phyloP scores from a whole-genome alignment of 2,888 invertebrate genomes.

The Megalurothrips usitatus region DNA sequence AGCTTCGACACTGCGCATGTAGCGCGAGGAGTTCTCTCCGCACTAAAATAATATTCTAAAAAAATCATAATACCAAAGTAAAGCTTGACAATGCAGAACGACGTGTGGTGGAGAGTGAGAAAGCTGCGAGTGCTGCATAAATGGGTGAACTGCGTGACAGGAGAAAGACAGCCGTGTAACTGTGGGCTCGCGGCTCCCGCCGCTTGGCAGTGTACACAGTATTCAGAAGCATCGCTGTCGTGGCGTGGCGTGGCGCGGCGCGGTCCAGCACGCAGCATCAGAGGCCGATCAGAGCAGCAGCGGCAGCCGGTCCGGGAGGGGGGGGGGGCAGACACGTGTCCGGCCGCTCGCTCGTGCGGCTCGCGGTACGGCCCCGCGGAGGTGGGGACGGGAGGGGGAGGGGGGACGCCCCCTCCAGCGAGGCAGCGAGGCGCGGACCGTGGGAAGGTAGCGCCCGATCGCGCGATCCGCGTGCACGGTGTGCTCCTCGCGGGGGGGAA shows the following conservation, averaged over 20 bases:
- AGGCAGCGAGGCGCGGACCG: not conserved
- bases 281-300: not conserved
- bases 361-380: constrained; percentile 14
- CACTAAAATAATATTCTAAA: no score
- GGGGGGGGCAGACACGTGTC: constrained; percentile 7
- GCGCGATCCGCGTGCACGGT: constrained; percentile 9
- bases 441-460: constrained; percentile 25
- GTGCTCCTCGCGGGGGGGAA: not conserved
- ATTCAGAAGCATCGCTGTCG: not conserved
- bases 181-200: no score
- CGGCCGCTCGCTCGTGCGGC: constrained; percentile 19
- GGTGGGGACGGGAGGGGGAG: not conserved
- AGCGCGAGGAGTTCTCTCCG: no score
- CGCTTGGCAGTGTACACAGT: no score
- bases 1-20: no score
- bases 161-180: no score
- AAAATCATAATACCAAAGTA: no score
- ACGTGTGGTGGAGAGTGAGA: no score
- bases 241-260: not conserved
- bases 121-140: no score
- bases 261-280: constrained; percentile 18
- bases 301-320: not conserved
- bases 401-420: not conserved
- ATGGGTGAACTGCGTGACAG: no score
- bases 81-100: no score